Evolutionary conservation across 2,797 vertebrate genomes (phyloP).

Genomic region (Fringilla coelebs): DNA sequence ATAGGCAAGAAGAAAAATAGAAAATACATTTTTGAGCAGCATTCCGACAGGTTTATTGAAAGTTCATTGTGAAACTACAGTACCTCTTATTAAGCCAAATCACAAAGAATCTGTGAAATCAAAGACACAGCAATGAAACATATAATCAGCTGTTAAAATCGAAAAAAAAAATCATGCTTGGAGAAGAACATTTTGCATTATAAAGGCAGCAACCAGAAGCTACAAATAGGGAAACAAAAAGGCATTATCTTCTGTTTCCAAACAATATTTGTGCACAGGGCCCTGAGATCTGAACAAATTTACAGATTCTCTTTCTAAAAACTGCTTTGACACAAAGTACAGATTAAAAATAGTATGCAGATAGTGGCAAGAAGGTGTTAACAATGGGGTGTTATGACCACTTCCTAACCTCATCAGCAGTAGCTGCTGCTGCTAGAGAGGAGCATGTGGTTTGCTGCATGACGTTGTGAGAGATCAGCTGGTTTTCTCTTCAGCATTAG

Average conservation of each 20-base stretch:
- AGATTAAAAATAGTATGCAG: slow-evolving; percentile 40
- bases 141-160: slow-evolving; percentile 1
- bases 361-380: slow-evolving; percentile 42
- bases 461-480: not conserved
- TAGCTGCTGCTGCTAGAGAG: not conserved
- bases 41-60: not conserved
- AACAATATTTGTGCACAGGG: not conserved
- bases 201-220: not conserved
- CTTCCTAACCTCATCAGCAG: slow-evolving; percentile 11
- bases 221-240: not conserved
- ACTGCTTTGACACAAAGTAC: not conserved
- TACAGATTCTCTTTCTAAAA: not conserved
- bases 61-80: not conserved
- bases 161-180: not conserved
- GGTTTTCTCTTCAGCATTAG: not conserved
- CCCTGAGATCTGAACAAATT: not conserved
- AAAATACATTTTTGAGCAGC: not conserved
- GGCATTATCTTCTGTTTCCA: not conserved
- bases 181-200: not conserved
- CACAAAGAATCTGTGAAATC: not conserved
- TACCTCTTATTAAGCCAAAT: not conserved
- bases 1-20: not conserved
- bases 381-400: not conserved
- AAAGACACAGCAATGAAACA: not conserved
- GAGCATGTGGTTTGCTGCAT: not conserved